These are phyloP conservation scores for Theretra japonica DNA, from an alignment of 2,888 invertebrate genomes.

Conservation along the genomic window DNA sequence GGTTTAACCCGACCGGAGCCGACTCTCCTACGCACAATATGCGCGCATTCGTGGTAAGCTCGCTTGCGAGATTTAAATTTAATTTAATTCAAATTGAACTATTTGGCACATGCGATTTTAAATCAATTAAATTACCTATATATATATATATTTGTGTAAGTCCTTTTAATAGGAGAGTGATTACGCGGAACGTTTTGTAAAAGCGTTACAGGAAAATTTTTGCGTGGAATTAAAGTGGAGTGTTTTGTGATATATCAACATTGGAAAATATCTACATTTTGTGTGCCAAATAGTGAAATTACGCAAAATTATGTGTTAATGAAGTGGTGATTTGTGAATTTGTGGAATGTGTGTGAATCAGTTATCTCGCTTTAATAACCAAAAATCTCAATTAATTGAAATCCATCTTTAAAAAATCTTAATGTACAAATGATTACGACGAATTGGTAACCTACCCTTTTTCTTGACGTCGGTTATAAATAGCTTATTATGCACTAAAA, in stretches of 20 bases:
- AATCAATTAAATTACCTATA: slow-evolving; percentile 36
- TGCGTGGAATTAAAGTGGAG: slow-evolving; percentile 61
- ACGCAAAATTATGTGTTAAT: slow-evolving; percentile 35
- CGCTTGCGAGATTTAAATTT: slow-evolving; percentile 52
- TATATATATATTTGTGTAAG: slow-evolving; percentile 27
- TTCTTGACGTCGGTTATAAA: no score
- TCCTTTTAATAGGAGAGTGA: slow-evolving; percentile 39
- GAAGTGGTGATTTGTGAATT: slow-evolving; percentile 42
- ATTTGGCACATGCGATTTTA: slow-evolving; percentile 70
- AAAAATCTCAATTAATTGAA: neutral
- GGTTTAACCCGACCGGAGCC: slow-evolving; percentile 53
- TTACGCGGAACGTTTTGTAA: slow-evolving; percentile 42
- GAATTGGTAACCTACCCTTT: no score
- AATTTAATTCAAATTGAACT: slow-evolving; percentile 46
- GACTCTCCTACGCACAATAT: slow-evolving; percentile 70
- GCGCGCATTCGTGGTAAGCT: slow-evolving; percentile 81
- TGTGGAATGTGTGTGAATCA: slow-evolving; percentile 25
- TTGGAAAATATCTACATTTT: slow-evolving; percentile 42
- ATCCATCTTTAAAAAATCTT: neutral
- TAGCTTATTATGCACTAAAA: no score
- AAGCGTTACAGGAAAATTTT: slow-evolving; percentile 48
- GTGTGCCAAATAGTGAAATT: slow-evolving; percentile 62
- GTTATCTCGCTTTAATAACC: neutral
- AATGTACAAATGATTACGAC: neutral
- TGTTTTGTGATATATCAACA: slow-evolving; percentile 57